These are phyloP conservation scores for Geodia barretti DNA, from an alignment of 37 sponge, comb jelly and placozoan species.

Conservation along the genomic window DNA sequence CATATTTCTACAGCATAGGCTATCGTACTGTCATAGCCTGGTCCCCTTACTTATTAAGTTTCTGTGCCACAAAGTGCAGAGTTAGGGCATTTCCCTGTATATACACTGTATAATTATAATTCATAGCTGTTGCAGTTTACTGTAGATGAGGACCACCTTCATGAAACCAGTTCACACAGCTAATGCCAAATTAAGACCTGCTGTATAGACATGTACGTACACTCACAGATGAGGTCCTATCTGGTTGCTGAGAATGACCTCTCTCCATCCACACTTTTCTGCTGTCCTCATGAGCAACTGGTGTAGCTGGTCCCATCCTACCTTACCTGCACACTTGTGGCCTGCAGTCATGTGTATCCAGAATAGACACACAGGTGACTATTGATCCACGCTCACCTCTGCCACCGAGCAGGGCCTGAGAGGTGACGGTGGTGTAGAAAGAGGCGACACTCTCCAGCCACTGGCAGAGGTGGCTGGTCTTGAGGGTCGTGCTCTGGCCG, in stretches of 20 bases:
- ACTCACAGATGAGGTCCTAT: constrained; percentile 78
- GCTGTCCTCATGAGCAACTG: constrained; percentile 70
- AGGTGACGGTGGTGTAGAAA: constrained; percentile 67
- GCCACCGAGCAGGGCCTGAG: constrained; percentile 11
- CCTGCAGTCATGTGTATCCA: constrained; percentile 10
- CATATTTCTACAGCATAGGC: too few species aligned
- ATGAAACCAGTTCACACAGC: too few species aligned
- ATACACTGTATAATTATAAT: too few species aligned
- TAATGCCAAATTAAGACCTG: too few species aligned
- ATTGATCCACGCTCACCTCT: constrained; percentile 13
- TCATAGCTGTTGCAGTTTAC: too few species aligned
- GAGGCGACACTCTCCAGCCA: constrained; percentile 85
- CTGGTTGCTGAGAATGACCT: constrained; percentile 57
- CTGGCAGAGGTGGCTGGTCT: constrained; percentile 87
- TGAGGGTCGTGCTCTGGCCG: constrained; percentile 52
- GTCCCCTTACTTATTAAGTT: too few species aligned
- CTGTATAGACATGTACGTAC: background rate
- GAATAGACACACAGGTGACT: too few species aligned
- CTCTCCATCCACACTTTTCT: constrained; percentile 81
- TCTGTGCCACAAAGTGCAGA: too few species aligned
- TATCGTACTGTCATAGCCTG: too few species aligned
- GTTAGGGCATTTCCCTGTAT: too few species aligned
- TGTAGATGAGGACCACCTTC: too few species aligned
- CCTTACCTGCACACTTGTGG: constrained; percentile 45
- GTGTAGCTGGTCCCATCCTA: constrained; percentile 78